Evolutionary conservation across 2,113 vertebrate species (phyloP).

Genomic region (Crotalus tigris): DNA sequence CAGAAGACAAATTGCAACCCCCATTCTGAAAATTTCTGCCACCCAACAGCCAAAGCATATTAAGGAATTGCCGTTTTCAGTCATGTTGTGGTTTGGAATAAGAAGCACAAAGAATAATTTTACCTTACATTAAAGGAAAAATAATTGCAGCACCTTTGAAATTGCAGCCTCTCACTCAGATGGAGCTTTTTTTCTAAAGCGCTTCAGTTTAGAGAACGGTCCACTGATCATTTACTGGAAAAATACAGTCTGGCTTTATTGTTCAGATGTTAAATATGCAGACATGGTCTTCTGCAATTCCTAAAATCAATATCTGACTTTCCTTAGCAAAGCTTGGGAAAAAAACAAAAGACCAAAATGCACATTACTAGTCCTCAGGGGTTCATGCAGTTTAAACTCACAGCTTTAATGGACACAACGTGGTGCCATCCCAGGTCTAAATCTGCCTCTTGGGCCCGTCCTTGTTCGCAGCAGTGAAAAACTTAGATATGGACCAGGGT

Average conservation of each 20-base stretch:
- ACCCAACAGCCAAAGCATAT: background rate
- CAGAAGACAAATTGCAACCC: background rate
- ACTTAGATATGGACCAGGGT: background rate
- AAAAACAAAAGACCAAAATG: background rate
- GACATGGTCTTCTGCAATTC: slow-evolving; percentile 33
- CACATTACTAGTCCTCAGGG: background rate
- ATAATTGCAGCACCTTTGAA: slow-evolving; percentile 30
- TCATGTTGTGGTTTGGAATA: background rate
- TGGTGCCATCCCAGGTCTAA: background rate
- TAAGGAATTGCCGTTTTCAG: slow-evolving; percentile 18
- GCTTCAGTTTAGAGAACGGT: slow-evolving; percentile 27
- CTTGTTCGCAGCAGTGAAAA: background rate
- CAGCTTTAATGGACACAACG: background rate
- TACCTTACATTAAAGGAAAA: slow-evolving; percentile 23
- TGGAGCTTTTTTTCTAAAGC: slow-evolving; percentile 40
- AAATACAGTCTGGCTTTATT: slow-evolving; percentile 22
- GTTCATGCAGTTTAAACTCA: background rate
- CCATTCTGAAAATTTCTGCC: background rate
- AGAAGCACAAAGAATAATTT: background rate
- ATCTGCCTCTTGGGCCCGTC: background rate
- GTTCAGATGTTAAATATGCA: background rate
- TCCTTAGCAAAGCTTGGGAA: slow-evolving; percentile 36
- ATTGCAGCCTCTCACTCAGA: slow-evolving; percentile 27
- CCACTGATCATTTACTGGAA: slow-evolving; percentile 24
- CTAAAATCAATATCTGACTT: slow-evolving; percentile 40